phyloP scores from a whole-genome alignment of 1,140 invertebrate species.

The Drosophila kikkawai region DNA sequence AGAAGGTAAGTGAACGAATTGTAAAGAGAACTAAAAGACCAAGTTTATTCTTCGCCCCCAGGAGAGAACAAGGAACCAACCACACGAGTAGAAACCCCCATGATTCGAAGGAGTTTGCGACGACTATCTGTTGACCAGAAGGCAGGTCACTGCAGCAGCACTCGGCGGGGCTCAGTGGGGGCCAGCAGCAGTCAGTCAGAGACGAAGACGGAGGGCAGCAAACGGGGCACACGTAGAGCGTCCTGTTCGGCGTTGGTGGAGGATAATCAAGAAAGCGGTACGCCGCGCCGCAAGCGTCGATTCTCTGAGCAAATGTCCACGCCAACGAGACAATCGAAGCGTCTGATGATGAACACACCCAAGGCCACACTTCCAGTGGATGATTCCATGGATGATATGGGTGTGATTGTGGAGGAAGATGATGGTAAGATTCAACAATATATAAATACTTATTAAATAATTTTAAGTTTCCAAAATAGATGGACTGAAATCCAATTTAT shows the following conservation, averaged over 20 bases:
- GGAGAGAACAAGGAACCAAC: background rate
- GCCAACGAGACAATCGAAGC: constrained; percentile 52
- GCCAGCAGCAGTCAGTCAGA: constrained; percentile 12
- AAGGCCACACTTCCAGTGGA: constrained; percentile 38
- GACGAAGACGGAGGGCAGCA: background rate
- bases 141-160: constrained; percentile 34
- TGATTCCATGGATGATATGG: constrained; percentile 70
- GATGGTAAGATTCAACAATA: constrained; percentile 34
- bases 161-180: constrained; percentile 52
- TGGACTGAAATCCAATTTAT: background rate
- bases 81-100: constrained; percentile 11
- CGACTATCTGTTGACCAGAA: constrained; percentile 44
- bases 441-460: background rate
- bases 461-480: background rate
- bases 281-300: constrained; percentile 55
- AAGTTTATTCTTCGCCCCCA: no score
- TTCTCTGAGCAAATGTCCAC: constrained; percentile 54
- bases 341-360: constrained; percentile 33
- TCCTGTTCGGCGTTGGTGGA: constrained; percentile 42
- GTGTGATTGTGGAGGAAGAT: constrained; percentile 62
- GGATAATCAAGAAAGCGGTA: constrained; percentile 8
- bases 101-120: constrained; percentile 28
- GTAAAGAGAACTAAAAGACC: background rate
- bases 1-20: constrained; percentile 7
- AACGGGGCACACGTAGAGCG: constrained; percentile 39